Evolutionary conservation across 1,140 invertebrate species (phyloP).

Genomic region (Bombus terrestris): DNA sequence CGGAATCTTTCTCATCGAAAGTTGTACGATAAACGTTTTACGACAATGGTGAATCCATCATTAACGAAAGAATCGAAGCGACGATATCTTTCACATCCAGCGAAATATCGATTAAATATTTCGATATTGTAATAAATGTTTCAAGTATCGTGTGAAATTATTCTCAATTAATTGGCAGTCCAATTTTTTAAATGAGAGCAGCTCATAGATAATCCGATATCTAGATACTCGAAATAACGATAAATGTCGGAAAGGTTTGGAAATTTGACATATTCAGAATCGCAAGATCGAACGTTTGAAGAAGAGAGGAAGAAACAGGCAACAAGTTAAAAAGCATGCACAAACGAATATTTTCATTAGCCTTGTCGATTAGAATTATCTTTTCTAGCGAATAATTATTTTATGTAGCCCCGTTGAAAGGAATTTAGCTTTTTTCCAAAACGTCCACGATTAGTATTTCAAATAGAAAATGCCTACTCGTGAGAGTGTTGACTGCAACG

Average conservation of each 20-base stretch:
- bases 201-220: background rate
- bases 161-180: background rate
- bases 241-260: too few species aligned
- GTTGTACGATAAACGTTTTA: too few species aligned
- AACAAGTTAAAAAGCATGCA: background rate
- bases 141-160: background rate
- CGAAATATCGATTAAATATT: too few species aligned
- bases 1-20: too few species aligned
- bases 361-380: background rate
- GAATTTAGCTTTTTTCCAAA: background rate
- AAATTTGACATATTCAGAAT: background rate
- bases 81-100: too few species aligned
- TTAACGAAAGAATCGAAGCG: too few species aligned
- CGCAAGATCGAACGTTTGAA: too few species aligned
- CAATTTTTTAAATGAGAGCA: background rate
- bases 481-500: slow-evolving; percentile 32
- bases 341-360: background rate
- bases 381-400: background rate
- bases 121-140: too few species aligned
- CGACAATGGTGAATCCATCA: too few species aligned
- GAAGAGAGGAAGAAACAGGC: too few species aligned
- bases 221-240: background rate
- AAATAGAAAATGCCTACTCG: slow-evolving; percentile 55
- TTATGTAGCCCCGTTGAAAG: background rate
- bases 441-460: slow-evolving; percentile 12